Conservation (phyloP, 2,888 invertebrate genomes). For the Beris morrisii region DNA sequence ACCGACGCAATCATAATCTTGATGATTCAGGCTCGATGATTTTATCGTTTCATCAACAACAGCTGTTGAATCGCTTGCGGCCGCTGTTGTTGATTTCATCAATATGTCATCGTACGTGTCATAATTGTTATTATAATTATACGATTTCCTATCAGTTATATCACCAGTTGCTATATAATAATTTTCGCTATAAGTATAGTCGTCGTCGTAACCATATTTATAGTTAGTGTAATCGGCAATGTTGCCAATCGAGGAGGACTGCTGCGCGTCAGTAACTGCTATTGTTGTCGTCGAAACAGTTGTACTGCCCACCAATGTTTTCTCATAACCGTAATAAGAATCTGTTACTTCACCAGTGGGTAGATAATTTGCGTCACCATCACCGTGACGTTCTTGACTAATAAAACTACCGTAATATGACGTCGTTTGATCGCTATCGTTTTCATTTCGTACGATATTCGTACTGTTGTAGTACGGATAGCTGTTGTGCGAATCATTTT, state of each 20-base stretch:
- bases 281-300: background rate
- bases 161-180: constrained; percentile 46
- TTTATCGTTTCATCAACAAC: constrained; percentile 22
- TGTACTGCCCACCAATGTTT: background rate
- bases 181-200: constrained; percentile 46
- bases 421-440: background rate
- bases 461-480: constrained; percentile 11
- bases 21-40: constrained; percentile 23
- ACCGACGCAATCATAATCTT: constrained; percentile 35
- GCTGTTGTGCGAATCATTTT: constrained; percentile 1
- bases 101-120: constrained; percentile 50
- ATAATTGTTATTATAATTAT: constrained; percentile 47
- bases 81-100: constrained; percentile 35
- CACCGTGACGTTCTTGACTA: background rate
- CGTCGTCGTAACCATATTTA: constrained; percentile 45
- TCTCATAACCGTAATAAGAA: background rate
- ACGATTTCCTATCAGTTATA: constrained; percentile 43
- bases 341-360: background rate
- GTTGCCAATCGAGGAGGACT: constrained; percentile 33
- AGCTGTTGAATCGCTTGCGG: constrained; percentile 21
- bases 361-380: background rate
- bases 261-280: background rate
- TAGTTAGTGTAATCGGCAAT: constrained; percentile 45
- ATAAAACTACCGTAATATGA: background rate
- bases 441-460: background rate